phyloP scores from a whole-genome alignment of 1,140 invertebrate species.

The Polypedilum vanderplanki region DNA sequence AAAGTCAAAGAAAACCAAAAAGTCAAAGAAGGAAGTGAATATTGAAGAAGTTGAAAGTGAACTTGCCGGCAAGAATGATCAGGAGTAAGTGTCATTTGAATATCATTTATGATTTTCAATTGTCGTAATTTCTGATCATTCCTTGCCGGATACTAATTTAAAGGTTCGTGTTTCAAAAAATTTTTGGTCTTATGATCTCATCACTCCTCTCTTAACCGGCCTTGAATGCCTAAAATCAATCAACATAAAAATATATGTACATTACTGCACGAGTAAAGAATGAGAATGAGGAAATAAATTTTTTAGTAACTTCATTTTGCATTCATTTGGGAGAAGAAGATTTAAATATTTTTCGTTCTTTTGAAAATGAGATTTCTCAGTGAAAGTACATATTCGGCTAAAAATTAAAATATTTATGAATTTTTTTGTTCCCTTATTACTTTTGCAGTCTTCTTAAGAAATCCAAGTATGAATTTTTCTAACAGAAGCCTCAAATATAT shows the following conservation, averaged over 20 bases:
- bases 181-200: conserved; percentile 16
- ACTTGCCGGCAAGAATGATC: background rate
- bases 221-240: background rate
- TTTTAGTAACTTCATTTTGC: too few species aligned
- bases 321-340: too few species aligned
- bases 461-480: too few species aligned
- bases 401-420: too few species aligned
- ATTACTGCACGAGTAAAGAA: background rate
- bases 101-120: background rate
- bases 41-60: conserved; percentile 15
- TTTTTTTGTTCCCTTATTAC: too few species aligned
- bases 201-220: background rate
- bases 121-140: conserved; percentile 9
- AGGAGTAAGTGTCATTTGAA: background rate
- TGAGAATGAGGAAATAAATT: conserved; percentile 8
- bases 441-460: too few species aligned
- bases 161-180: background rate
- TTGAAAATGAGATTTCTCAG: too few species aligned
- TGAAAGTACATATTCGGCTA: too few species aligned
- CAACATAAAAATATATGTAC: too few species aligned
- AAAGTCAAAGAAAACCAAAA: background rate
- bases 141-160: background rate
- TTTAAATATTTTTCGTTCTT: too few species aligned
- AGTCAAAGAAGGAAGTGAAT: conserved; percentile 21
- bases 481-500: too few species aligned